Conservation (phyloP, 2,113 vertebrate genomes). For the Ptyas mucosa region DNA sequence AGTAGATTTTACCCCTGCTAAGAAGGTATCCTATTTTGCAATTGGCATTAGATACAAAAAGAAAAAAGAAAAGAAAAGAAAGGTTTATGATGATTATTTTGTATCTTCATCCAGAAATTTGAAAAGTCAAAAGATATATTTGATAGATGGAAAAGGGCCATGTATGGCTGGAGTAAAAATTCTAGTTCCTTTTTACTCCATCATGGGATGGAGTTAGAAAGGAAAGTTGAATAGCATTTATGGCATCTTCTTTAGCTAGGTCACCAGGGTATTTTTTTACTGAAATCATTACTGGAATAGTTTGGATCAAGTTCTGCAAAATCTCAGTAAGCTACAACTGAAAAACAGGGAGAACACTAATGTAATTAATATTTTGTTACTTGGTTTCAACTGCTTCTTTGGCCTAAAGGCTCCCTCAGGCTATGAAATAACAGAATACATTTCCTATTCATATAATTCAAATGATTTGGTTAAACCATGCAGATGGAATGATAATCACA, state of each 20-base stretch:
- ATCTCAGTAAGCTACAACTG: not conserved
- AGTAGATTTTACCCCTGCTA: not conserved
- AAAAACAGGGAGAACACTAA: not conserved
- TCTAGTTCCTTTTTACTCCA: not conserved
- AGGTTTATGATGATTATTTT: not conserved
- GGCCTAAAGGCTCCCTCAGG: not conserved
- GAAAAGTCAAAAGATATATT: not conserved
- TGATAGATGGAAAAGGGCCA: not conserved
- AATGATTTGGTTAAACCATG: not conserved
- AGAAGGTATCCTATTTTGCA: not conserved
- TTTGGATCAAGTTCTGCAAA: not conserved
- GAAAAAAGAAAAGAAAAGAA: not conserved
- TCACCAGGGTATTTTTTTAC: not conserved
- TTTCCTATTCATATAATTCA: not conserved
- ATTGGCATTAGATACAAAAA: not conserved
- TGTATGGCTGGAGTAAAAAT: not conserved
- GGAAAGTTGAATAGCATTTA: not conserved
- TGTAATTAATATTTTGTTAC: not conserved
- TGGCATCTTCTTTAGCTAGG: not conserved
- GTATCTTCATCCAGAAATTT: not conserved
- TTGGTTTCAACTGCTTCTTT: not conserved
- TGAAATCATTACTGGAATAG: not conserved
- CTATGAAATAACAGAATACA: not conserved
- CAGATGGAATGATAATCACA: not conserved
- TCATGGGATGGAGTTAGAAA: not conserved